Base-by-base conservation (phyloP, 2,888 invertebrate species). In the Salpingus planirostris region DNA sequence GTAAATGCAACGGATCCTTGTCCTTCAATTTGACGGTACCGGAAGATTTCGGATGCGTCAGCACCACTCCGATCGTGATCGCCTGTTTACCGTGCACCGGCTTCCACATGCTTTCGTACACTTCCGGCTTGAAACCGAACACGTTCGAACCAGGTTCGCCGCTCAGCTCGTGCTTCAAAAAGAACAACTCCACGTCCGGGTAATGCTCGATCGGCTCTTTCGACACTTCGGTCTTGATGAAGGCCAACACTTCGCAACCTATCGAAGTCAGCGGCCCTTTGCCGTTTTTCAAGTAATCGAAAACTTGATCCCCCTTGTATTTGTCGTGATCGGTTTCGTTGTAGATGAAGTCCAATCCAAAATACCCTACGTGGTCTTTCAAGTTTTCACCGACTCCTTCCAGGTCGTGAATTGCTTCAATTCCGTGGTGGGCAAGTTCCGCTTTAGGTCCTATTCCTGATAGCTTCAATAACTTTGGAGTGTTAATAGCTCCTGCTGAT, bases 401-500 rank as follows among this genome's bases (percentile, higher is more conserved):
- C 14, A 75, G 63, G 56, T 79, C 70, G 49, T 68, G 65, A 0
- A 75, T 45, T 1, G 74, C 64, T 2, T 69, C 62, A 18, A 80
- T 76, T 24, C 69, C 69, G 36, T 73, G 52, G 1, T 70, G 60
- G 37, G 68, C 63, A 27, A 83, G 62, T 50, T 80, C 74, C 15
- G 68, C 62, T 37, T 59, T 68, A 0, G 39, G 39, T 2, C 39
- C 39, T n/a, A 39, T 32, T 26, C 39, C 39, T 2, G 31, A 84
- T 12, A 87, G 58, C 80, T 86, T 78, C 11, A 88, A 62, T 4
- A 88, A 54, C 54, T 86, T 83, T 0, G 87, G 84, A 7, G 82
- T 72, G 60, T 82, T 79, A 21, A 86, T 73, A 3, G 83, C 73
- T 3, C 79, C 87, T 0, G 80, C 82, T 23, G 78, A 74, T 18